Evolutionary conservation across 2,797 vertebrate genomes (phyloP).

Genomic region (Zenarchopterus dispar): DNA sequence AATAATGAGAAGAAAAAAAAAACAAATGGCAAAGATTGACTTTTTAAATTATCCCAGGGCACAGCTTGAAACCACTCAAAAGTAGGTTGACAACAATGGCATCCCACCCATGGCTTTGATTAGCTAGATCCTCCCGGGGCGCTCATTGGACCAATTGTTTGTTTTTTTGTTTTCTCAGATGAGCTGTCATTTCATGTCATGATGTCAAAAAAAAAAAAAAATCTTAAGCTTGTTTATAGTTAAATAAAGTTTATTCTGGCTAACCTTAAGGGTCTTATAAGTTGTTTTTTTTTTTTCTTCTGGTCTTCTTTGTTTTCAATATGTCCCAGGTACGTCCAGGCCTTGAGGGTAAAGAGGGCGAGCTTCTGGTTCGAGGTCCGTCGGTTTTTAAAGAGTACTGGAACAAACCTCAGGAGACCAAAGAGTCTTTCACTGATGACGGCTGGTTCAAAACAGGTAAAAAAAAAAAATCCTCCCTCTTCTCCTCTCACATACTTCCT

Average conservation of each 20-base stretch:
- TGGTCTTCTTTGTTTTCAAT: conserved; percentile 14
- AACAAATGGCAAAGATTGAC: not conserved
- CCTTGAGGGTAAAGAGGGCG: conserved; percentile 89
- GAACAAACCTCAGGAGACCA: conserved; percentile 88
- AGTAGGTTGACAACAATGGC: not conserved
- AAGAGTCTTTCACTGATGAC: conserved; percentile 84
- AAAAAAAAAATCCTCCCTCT: not conserved
- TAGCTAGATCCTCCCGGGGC: not conserved
- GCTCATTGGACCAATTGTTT: not conserved
- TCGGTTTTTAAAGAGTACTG: conserved; percentile 94
- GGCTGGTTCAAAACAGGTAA: conserved; percentile 97
- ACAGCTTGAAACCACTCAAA: conserved; percentile 3
- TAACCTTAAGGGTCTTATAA: not conserved
- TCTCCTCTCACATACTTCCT: conserved; percentile 24
- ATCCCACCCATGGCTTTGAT: conserved; percentile 4
- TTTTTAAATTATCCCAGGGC: not conserved
- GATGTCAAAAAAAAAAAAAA: not conserved
- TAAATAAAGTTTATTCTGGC: not conserved
- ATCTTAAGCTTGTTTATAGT: not conserved
- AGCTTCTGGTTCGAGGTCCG: conserved; percentile 89
- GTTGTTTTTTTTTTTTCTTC: no score
- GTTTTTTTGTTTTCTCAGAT: not conserved
- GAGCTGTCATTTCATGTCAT: not conserved
- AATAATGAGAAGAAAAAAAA: no score
- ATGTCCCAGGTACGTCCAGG: conserved; percentile 84